Base-by-base conservation (phyloP, 2,888 invertebrate species). In the Conistra vaccinii region DNA sequence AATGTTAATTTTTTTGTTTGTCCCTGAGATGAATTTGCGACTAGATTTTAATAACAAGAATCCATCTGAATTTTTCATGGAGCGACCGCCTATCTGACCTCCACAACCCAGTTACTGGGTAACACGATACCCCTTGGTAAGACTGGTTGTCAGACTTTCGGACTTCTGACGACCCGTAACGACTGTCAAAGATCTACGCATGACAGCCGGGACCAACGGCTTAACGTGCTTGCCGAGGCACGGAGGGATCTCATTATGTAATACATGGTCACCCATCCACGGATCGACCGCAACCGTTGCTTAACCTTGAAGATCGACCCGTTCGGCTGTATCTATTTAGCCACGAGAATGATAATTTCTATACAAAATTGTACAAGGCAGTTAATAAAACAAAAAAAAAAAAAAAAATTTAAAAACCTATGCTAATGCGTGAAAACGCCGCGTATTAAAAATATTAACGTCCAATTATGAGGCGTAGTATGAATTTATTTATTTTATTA, bases 371-470 rank as follows among this genome's bases (percentile, higher is more conserved):
- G 39, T 23, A 55, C 29, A 58, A 78, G 42, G 6, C 23, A 55
- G 39, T 51, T 51, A 26, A 35, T 45, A 26, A 53, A 26, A 35
- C 35, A 26, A 53, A 14, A 55, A 45, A 57, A 57, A 23, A 45
- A 51, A 35, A 35, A 29, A 42, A 66, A 61, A 69, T 63, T 76
- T 69, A 69, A 69, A 78, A 83, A 69, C 20, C 65, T 80, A 80
- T 39, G 4, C 77, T 81, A 81, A 1, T 67, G 29, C 81, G 81
- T 29, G 2, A 26, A n/a, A 0, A 68, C 73, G 80, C 32, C 57
- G 82, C 68, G 78, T 80, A 80, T 82, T 65, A 80, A 80, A 80
- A 80, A 82, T 80, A 80, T 80, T 42, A 65, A 65, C 68, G 78
- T n/a, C 68, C 45, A 48, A 63, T 51, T 4, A 20, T 10, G 63